A percentile compares a stretch with the other conserved stretches of the same genome.
Evolutionary conservation across 2,888 invertebrate species (phyloP).

Genomic region (Nomada fucata): DNA sequence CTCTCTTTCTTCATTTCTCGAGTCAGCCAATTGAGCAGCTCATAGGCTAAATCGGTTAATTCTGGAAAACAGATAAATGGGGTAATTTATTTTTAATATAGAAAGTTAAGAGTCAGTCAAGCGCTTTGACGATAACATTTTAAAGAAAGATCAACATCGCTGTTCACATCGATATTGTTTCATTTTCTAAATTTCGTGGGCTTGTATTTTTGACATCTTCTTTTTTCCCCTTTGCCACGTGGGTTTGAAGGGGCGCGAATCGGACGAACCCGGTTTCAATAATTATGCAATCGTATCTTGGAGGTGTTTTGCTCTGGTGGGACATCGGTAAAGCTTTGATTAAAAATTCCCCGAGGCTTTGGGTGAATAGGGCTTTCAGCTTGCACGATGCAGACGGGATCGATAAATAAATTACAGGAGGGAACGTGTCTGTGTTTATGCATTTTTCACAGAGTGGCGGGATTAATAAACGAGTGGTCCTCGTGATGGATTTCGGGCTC

Average conservation of each 20-base stretch:
- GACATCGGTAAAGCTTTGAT: slow-evolving; percentile 13
- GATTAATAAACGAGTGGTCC: slow-evolving; percentile 13
- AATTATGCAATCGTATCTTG: slow-evolving; percentile 38
- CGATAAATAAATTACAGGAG: slow-evolving; percentile 42
- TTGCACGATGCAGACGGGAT: slow-evolving; percentile 16
- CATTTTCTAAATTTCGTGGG: not conserved
- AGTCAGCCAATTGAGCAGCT: too few relatives aligned
- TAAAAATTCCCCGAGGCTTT: slow-evolving; percentile 35
- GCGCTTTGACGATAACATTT: too few relatives aligned
- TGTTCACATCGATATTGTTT: too few relatives aligned
- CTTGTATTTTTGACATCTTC: not conserved
- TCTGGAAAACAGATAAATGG: too few relatives aligned
- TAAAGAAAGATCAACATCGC: too few relatives aligned
- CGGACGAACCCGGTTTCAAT: slow-evolving; percentile 20
- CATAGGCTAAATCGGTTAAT: too few relatives aligned
- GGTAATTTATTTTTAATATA: too few relatives aligned
- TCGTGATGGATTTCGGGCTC: not conserved
- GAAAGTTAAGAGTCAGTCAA: too few relatives aligned
- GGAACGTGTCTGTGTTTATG: slow-evolving; percentile 11
- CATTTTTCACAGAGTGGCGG: slow-evolving; percentile 20
- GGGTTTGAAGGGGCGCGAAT: not conserved
- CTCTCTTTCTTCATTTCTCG: too few relatives aligned
- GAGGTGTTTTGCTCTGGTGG: not conserved
- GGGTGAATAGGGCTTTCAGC: slow-evolving; percentile 37
- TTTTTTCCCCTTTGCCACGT: not conserved